Conservation (phyloP, 2,797 vertebrate genomes). For the Chaetophractus vellerosus region DNA sequence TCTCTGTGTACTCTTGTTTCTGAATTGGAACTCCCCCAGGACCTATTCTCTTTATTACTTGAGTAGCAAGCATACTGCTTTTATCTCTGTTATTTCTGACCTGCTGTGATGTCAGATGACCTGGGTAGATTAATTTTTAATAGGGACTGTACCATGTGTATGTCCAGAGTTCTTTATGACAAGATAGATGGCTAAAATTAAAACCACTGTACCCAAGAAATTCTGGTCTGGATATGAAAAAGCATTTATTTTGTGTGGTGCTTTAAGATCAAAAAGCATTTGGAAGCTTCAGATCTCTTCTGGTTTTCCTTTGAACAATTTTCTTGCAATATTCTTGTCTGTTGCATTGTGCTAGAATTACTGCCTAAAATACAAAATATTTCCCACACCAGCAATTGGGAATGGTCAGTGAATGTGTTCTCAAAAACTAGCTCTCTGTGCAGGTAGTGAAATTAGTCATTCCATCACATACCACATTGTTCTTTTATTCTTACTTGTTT, state of each 20-base stretch:
- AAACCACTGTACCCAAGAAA: constrained; percentile 15
- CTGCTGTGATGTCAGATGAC: constrained; percentile 36
- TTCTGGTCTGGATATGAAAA: constrained; percentile 34
- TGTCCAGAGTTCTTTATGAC: constrained; percentile 40
- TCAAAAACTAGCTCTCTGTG: not conserved
- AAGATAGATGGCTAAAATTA: not conserved
- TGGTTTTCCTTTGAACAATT: constrained; percentile 42
- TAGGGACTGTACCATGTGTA: not conserved
- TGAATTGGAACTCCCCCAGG: not conserved
- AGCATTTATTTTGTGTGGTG: not conserved
- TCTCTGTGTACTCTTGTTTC: not conserved
- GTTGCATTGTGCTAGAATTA: not conserved
- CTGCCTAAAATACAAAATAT: constrained; percentile 21
- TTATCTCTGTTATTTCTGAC: constrained; percentile 60
- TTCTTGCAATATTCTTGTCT: not conserved
- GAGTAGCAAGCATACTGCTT: not conserved
- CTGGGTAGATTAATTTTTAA: constrained; percentile 74
- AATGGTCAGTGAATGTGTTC: not conserved
- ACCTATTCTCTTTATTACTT: not conserved
- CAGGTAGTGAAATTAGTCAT: not conserved
- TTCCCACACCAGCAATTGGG: not conserved
- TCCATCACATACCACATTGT: fast-evolving
- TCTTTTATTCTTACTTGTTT: not conserved
- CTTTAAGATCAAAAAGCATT: constrained; percentile 9
- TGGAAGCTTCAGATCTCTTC: not conserved